A percentile compares a stretch with the other conserved stretches of the same genome.
phyloP scores from a whole-genome alignment of 1,140 invertebrate genomes.

The Phocides pigmalion region DNA sequence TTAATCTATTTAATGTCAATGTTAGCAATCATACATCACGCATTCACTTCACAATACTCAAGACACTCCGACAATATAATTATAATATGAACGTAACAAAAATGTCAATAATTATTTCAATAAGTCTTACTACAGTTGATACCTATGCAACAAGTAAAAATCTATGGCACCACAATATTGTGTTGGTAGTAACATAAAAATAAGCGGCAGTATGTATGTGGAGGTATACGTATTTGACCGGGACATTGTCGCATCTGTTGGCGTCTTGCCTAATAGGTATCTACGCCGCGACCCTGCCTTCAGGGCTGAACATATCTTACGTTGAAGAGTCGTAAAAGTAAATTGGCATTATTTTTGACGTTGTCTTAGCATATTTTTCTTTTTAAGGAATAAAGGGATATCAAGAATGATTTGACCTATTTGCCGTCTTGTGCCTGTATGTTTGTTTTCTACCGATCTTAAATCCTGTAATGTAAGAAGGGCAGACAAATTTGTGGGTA shows the following conservation, averaged over 20 bases:
- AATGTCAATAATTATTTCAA: no score
- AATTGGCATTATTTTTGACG: constrained; percentile 42
- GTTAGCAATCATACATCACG: no score
- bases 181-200: neutral
- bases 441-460: no score
- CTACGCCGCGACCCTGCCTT: constrained; percentile 38
- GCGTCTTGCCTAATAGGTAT: constrained; percentile 61
- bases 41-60: no score
- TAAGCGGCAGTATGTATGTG: constrained; percentile 10
- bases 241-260: constrained; percentile 67
- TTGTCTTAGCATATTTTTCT: neutral
- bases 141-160: constrained; percentile 2
- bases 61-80: no score
- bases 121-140: neutral
- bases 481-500: no score
- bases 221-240: constrained; percentile 41
- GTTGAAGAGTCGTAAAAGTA: constrained; percentile 39
- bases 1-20: no score
- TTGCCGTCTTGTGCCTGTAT: no score
- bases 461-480: no score
- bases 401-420: neutral
- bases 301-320: constrained; percentile 43
- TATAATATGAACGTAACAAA: no score
- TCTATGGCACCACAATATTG: neutral
- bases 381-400: constrained; percentile 1